phyloP scores from a whole-genome alignment of 2,888 invertebrate genomes.

The Nysson spinosus region DNA sequence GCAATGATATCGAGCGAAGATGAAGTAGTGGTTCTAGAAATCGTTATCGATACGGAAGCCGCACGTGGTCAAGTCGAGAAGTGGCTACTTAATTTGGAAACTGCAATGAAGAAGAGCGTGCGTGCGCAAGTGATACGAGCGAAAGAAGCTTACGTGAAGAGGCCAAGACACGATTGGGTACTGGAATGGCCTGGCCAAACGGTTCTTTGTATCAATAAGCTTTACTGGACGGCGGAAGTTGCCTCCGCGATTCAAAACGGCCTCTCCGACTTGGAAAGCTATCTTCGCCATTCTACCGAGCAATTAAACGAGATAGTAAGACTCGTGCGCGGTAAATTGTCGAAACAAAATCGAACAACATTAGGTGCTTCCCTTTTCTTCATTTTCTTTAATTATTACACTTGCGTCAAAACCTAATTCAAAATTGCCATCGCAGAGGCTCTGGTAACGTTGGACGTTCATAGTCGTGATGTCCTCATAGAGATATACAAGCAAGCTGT shows the following conservation, averaged over 20 bases:
- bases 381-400: too few species aligned
- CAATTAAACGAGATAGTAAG: slow-evolving; percentile 91
- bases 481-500: slow-evolving; percentile 84
- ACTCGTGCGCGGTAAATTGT: slow-evolving; percentile 91
- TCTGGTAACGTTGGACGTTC: slow-evolving; percentile 94
- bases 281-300: slow-evolving; percentile 84
- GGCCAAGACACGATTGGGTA: slow-evolving; percentile 79
- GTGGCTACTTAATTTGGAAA: slow-evolving; percentile 73
- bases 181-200: slow-evolving; percentile 83
- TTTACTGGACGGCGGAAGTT: slow-evolving; percentile 95
- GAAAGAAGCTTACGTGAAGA: slow-evolving; percentile 76
- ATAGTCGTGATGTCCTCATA: slow-evolving; percentile 91
- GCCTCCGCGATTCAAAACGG: slow-evolving; percentile 85
- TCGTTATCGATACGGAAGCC: slow-evolving; percentile 78
- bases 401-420: too few species aligned
- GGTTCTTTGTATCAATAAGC: slow-evolving; percentile 85
- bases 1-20: slow-evolving; percentile 80
- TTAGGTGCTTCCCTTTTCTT: too few species aligned
- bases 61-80: slow-evolving; percentile 79
- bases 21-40: slow-evolving; percentile 78
- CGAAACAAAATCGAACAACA: slow-evolving; percentile 91
- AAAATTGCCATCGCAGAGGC: slow-evolving; percentile 82
- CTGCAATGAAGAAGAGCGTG: slow-evolving; percentile 78
- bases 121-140: slow-evolving; percentile 74
- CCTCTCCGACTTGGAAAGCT: slow-evolving; percentile 77